Conservation (phyloP, 2,888 invertebrate species). For the Seira musarum region DNA sequence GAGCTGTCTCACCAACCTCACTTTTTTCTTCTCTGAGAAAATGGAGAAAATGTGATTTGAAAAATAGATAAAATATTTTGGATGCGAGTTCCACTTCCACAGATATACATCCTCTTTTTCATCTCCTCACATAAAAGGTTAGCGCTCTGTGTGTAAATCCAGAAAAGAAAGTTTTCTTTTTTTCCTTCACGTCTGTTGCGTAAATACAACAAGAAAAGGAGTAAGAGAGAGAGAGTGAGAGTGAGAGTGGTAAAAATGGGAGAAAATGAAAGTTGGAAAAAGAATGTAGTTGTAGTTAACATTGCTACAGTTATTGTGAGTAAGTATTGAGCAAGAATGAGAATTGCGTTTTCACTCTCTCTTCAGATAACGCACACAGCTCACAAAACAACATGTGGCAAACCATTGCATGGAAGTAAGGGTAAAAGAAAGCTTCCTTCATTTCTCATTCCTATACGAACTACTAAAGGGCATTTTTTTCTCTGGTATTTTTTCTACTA, state of each 20-base stretch:
- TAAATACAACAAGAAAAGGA: not conserved
- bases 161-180: not conserved
- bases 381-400: not conserved
- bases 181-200: not conserved
- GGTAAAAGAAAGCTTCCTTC: constrained; percentile 1
- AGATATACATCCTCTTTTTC: constrained; percentile 13
- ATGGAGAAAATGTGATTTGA: constrained; percentile 8
- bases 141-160: not conserved
- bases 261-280: not conserved
- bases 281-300: constrained; percentile 15
- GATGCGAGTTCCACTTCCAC: constrained; percentile 17
- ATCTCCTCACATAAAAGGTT: constrained; percentile 2
- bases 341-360: constrained; percentile 6
- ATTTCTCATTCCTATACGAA: not conserved
- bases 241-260: no score
- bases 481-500: no score
- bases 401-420: not conserved
- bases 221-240: not conserved
- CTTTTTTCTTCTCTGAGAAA: constrained; percentile 10
- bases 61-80: constrained; percentile 18
- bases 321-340: constrained; percentile 6
- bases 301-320: constrained; percentile 4
- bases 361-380: constrained; percentile 5
- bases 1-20: not conserved
- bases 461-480: no score